Evolutionary conservation across 2,113 vertebrate species (phyloP), one percentile per base, ranked within the genome.

Genomic region (Corapipo altera): DNA sequence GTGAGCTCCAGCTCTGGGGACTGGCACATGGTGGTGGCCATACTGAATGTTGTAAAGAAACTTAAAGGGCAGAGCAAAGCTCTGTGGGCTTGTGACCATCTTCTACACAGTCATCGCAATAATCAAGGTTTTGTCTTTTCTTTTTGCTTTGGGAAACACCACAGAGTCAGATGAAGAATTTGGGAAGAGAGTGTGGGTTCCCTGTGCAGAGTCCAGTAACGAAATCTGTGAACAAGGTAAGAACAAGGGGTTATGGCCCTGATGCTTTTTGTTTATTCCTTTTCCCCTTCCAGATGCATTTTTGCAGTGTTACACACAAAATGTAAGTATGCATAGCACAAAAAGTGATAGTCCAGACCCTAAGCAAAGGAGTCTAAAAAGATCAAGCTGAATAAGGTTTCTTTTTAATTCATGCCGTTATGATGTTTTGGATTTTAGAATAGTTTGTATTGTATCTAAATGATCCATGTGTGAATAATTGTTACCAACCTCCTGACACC

Each of bases 161-260:
- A 91, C 88, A 91, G 96, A 84, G 41, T 91, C 93, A 96, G 85
- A 91, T 88, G 95, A 96, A 94, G 96, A 97, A 57, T 91, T 37
- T 96, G 88, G 96, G 92, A 96, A 94, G 95, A 96, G 95, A 97
- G 11, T 96, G 93, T 91, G 96, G 52, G n/a, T 96, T 96, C 85
- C 93, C 95, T 18, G 65, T 94, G 76, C 95, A 96, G 93, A 96
- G 83, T 94, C 79, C 93, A 69, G 85, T 94, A 92, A 77, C 32
- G 5, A 97, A 96, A 81, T 88, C 95, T 26, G 52, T 95, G 85
- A 96, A 71, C 44, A 96, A 97, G 96, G 96, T 96, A 97, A 97
- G 95, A 93, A 57, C 55, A 88, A 79, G 37, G 20, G 13, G 2
- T 44, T 71, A 51, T 27, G 7, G 1, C 37, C 85, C 5, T 73